These are phyloP conservation scores for Sphaeridia pumilis DNA, from an alignment of 2,888 invertebrate genomes.

Conservation along the genomic window DNA sequence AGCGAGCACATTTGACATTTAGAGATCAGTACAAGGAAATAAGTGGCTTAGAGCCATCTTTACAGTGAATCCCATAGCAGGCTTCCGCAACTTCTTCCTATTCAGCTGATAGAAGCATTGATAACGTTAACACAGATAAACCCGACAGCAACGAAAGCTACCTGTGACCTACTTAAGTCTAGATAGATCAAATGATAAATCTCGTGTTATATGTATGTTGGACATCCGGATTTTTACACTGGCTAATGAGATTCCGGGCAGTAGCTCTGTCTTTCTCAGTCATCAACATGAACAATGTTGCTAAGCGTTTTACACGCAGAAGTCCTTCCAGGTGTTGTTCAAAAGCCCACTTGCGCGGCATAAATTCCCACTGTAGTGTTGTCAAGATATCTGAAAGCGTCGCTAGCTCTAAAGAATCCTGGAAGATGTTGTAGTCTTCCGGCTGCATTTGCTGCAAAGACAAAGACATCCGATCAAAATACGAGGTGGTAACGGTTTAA, in stretches of 20 bases:
- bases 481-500: background rate
- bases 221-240: conserved; percentile 11
- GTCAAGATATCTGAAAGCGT: conserved; percentile 51
- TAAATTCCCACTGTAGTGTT: conserved; percentile 43
- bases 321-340: conserved; percentile 47
- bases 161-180: too few species aligned
- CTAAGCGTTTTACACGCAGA: conserved; percentile 51
- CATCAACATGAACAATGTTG: conserved; percentile 54
- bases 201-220: conserved; percentile 6
- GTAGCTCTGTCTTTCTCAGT: conserved; percentile 49
- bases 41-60: too few species aligned
- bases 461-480: conserved; percentile 19
- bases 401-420: conserved; percentile 54
- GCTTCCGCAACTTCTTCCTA: too few species aligned
- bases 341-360: conserved; percentile 42
- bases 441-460: conserved; percentile 48
- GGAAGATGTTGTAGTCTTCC: conserved; percentile 49
- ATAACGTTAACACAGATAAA: too few species aligned
- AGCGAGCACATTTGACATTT: too few species aligned
- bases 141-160: too few species aligned
- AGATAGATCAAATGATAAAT: conserved; percentile 11
- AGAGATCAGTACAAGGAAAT: too few species aligned
- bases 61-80: too few species aligned
- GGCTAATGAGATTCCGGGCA: conserved; percentile 37
- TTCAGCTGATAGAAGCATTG: too few species aligned